Evolutionary conservation across 2,113 vertebrate species (phyloP).

Genomic region (Oryzias woworae): DNA sequence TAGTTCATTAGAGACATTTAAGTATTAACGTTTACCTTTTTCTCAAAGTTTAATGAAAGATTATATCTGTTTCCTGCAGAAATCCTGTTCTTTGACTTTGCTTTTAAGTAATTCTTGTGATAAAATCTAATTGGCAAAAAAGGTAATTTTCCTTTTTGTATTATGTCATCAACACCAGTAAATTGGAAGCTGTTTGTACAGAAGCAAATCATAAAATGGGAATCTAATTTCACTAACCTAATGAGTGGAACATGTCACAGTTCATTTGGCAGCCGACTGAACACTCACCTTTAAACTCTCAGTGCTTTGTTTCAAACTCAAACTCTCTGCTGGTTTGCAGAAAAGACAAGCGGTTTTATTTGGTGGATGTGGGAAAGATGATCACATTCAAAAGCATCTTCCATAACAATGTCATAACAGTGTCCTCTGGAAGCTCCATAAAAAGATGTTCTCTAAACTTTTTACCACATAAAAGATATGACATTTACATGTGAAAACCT

Average conservation of each 20-base stretch:
- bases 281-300: constrained; percentile 37
- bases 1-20: constrained; percentile 33
- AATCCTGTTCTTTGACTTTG: constrained; percentile 11
- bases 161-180: constrained; percentile 7
- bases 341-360: no score
- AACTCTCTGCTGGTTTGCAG: not conserved
- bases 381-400: not conserved
- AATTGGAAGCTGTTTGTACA: constrained; percentile 31
- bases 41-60: constrained; percentile 30
- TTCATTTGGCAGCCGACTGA: constrained; percentile 52
- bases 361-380: not conserved
- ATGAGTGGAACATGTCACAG: constrained; percentile 55
- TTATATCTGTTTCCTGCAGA: constrained; percentile 16
- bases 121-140: constrained; percentile 15
- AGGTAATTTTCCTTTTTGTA: constrained; percentile 17
- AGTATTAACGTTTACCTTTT: constrained; percentile 15
- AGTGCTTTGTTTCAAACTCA: constrained; percentile 36
- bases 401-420: no score
- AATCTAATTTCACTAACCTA: constrained; percentile 56
- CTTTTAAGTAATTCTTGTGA: not conserved
- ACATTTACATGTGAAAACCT: not conserved
- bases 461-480: not conserved
- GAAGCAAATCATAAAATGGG: constrained; percentile 48
- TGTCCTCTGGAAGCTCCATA: no score
- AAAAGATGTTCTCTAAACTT: not conserved